A percentile compares a stretch with the other conserved stretches of the same genome.
phyloP scores from a whole-genome alignment of 2,113 vertebrate genomes.

The Cyanoderma ruficeps region DNA sequence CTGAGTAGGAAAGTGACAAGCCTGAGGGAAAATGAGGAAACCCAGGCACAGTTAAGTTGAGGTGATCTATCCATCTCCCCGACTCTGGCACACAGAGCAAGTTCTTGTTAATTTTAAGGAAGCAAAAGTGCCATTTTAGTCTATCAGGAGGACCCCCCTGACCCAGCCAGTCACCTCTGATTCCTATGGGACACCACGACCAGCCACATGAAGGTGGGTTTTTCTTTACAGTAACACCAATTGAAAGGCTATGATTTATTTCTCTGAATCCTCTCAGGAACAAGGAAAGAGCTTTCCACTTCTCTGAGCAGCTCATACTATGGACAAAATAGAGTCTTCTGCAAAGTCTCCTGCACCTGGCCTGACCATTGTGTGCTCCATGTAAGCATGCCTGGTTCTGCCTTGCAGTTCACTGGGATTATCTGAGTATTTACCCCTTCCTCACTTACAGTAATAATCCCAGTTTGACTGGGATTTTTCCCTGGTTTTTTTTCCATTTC shows the following conservation, averaged over 20 bases:
- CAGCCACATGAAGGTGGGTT: background rate
- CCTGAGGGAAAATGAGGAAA: background rate
- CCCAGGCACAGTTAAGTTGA: rapidly evolving
- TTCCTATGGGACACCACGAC: background rate
- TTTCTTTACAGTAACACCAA: background rate
- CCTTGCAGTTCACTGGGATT: background rate
- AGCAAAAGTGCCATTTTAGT: background rate
- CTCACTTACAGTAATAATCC: background rate
- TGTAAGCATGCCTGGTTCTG: rapidly evolving
- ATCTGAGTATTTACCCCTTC: background rate
- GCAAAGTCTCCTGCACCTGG: background rate
- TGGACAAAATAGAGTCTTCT: background rate
- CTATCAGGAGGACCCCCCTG: background rate
- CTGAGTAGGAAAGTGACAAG: background rate
- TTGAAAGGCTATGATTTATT: background rate
- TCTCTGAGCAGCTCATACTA: background rate
- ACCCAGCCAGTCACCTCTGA: background rate
- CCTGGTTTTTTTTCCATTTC: background rate
- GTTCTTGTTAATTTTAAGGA: background rate
- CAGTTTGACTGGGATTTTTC: rapidly evolving
- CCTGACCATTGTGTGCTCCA: background rate
- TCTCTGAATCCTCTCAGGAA: background rate
- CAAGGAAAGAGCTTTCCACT: background rate
- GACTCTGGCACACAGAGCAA: background rate
- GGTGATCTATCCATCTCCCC: background rate